phyloP scores from a whole-genome alignment of 1,140 invertebrate species.

The Tetramorium simillimum region DNA sequence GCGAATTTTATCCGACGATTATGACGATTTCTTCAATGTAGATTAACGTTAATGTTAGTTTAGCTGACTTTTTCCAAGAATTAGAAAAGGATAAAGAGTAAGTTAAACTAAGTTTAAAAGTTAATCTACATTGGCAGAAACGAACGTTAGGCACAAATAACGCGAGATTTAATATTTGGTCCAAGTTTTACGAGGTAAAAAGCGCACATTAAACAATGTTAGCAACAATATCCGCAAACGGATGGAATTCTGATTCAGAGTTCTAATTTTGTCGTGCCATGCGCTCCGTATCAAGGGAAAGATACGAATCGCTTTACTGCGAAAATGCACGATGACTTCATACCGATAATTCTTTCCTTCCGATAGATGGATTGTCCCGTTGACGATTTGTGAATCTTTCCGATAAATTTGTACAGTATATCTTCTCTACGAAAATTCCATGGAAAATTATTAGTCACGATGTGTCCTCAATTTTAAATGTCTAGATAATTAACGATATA shows the following conservation, averaged over 20 bases:
- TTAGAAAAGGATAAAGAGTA: too few relatives aligned
- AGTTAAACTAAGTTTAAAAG: too few relatives aligned
- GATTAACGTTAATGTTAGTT: too few relatives aligned
- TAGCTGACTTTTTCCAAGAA: too few relatives aligned
- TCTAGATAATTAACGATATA: neutral
- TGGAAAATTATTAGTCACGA: too few relatives aligned
- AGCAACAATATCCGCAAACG: neutral
- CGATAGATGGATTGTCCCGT: neutral
- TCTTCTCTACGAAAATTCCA: neutral
- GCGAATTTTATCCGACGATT: too few relatives aligned
- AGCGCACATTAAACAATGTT: constrained; percentile 10
- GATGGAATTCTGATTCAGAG: neutral
- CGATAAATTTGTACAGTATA: neutral
- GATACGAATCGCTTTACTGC: neutral
- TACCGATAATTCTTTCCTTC: neutral
- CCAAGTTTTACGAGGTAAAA: neutral
- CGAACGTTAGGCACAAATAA: too few relatives aligned
- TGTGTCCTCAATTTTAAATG: neutral
- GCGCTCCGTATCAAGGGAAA: neutral
- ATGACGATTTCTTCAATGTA: too few relatives aligned
- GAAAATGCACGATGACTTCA: constrained; percentile 15
- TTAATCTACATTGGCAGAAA: too few relatives aligned
- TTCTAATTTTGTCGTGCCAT: neutral
- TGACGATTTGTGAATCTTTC: neutral
- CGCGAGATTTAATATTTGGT: too few relatives aligned